Evolutionary conservation across 92 coral and sea anemone species (phyloP).

Genomic region (Virgularia gustaviana): DNA sequence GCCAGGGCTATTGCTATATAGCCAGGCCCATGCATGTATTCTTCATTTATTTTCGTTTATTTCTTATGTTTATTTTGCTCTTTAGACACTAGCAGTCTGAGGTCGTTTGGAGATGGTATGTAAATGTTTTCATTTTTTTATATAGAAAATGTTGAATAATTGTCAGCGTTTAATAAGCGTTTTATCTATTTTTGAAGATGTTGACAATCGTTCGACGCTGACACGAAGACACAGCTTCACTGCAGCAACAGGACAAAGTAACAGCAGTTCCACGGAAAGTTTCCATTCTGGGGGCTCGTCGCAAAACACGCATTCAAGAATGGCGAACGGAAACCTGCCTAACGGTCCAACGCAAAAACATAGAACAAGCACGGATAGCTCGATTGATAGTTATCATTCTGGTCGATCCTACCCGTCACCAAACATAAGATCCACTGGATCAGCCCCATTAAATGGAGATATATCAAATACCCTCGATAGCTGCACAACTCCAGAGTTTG

Average conservation of each 20-base stretch:
- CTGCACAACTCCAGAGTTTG: constrained; percentile 27
- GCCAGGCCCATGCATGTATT: no score
- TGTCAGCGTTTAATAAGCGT: background rate
- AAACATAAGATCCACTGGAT: background rate
- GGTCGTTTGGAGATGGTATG: constrained; percentile 30
- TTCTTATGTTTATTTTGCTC: background rate
- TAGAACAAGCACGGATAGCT: background rate
- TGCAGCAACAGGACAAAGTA: constrained; percentile 25
- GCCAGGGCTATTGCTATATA: no score
- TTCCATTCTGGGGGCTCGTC: background rate
- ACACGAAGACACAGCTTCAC: constrained; percentile 23
- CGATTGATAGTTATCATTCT: no score
- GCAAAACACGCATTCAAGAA: background rate
- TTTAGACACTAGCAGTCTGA: constrained; percentile 27
- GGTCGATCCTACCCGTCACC: background rate
- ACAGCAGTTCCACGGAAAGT: constrained; percentile 1
- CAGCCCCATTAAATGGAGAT: constrained; percentile 10
- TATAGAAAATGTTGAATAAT: background rate
- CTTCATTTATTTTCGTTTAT: background rate
- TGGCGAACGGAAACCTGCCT: no score
- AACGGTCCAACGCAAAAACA: no score
- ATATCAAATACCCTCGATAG: background rate
- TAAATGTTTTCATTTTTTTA: background rate
- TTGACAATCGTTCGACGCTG: constrained; percentile 8
- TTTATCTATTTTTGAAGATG: background rate